Evolutionary conservation across 2,888 invertebrate genomes (phyloP).

Genomic region (Pachycephus smyrnensis): DNA sequence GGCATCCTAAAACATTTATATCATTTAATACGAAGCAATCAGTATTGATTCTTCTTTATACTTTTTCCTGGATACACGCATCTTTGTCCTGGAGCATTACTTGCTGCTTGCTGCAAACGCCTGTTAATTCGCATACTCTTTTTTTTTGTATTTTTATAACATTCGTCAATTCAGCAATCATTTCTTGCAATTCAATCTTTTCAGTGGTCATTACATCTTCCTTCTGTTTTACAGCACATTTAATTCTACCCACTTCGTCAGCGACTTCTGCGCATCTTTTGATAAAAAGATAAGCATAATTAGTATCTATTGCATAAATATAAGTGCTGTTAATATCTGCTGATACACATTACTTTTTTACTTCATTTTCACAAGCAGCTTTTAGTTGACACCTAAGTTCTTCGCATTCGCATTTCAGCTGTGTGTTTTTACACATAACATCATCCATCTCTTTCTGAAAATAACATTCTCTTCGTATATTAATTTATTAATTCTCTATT

Average conservation of each 20-base stretch:
- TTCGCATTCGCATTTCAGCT: conserved; percentile 41
- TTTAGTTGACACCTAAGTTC: conserved; percentile 38
- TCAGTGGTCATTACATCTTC: conserved; percentile 39
- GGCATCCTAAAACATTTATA: conserved; percentile 24
- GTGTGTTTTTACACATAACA: conserved; percentile 31
- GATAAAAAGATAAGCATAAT: background rate
- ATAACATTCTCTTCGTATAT: conserved; percentile 11
- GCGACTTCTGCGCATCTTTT: conserved; percentile 39
- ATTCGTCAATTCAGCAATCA: conserved; percentile 40
- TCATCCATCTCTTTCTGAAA: conserved; percentile 31
- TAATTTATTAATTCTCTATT: background rate
- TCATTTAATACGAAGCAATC: background rate
- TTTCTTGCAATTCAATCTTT: conserved; percentile 38
- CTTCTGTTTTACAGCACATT: conserved; percentile 36
- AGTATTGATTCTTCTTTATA: background rate
- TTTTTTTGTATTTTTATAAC: conserved; percentile 43
- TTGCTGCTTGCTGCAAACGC: conserved; percentile 41
- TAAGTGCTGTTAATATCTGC: background rate
- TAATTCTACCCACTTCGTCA: conserved; percentile 39
- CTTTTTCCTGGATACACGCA: conserved; percentile 35
- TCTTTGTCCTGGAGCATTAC: conserved; percentile 36
- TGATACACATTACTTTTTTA: conserved; percentile 36
- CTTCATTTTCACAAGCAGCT: conserved; percentile 35
- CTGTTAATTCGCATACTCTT: conserved; percentile 42
- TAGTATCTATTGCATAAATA: background rate